Percentiles rank a stretch among this genome's conserved stretches.
Conservation (phyloP, 2,888 invertebrate genomes). For the Tipula confusa region DNA sequence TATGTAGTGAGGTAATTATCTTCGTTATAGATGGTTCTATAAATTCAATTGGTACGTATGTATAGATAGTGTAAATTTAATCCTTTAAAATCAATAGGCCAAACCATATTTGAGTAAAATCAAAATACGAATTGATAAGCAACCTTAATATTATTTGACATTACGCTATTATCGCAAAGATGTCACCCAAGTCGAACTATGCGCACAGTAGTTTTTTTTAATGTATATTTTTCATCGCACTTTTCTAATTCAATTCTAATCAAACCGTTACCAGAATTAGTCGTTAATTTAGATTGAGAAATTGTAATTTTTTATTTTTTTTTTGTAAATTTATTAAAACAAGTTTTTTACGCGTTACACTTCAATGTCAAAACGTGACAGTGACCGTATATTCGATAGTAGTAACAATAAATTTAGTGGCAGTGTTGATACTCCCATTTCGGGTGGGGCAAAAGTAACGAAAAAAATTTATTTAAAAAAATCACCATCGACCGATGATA, state of each 20-base stretch:
- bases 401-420: not conserved
- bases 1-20: not conserved
- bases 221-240: not conserved
- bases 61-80: not conserved
- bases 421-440: not conserved
- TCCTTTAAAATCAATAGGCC: not conserved
- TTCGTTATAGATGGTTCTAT: not conserved
- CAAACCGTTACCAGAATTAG: not conserved
- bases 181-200: not conserved
- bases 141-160: not conserved
- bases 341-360: not conserved
- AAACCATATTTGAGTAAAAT: not conserved
- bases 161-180: not conserved
- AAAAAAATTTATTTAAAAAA: constrained; percentile 13
- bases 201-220: not conserved
- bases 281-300: not conserved
- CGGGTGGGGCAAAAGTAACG: not conserved
- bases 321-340: too few species aligned
- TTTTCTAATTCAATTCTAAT: constrained; percentile 26
- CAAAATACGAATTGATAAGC: not conserved
- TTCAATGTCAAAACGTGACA: not conserved
- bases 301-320: not conserved
- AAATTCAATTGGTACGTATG: not conserved
- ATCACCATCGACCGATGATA: not conserved
- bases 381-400: too few species aligned